phyloP scores from a whole-genome alignment of 30 jellyfish, hydroid and myxozoan genomes.

The Turritopsis rubra region DNA sequence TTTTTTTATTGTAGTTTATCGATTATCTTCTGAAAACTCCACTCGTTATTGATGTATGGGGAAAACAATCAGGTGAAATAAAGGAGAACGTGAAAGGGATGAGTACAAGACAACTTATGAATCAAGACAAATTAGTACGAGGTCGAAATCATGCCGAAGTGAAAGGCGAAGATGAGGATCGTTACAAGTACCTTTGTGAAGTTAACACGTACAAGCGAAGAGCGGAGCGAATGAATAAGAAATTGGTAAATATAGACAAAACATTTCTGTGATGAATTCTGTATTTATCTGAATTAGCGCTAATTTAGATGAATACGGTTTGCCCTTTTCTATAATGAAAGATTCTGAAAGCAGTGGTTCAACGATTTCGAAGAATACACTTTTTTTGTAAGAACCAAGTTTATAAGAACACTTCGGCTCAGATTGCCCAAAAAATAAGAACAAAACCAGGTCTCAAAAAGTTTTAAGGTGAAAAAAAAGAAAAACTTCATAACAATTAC shows the following conservation, averaged over 20 bases:
- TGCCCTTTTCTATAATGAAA: no score
- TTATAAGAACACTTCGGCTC: no score
- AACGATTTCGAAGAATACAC: no score
- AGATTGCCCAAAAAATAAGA: no score
- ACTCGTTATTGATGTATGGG: conserved; percentile 85
- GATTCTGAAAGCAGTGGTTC: no score
- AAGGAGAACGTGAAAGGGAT: conserved; percentile 27
- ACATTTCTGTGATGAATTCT: no score
- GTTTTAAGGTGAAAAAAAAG: no score
- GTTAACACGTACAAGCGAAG: conserved; percentile 61
- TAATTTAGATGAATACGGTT: no score
- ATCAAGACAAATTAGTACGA: conserved; percentile 44
- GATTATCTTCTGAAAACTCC: conserved; percentile 71
- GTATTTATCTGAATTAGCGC: no score
- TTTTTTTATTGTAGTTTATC: conserved; percentile 27
- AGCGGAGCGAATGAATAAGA: conserved; percentile 61
- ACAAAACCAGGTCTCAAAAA: no score
- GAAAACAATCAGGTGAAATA: conserved; percentile 66
- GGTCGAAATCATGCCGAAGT: conserved; percentile 24
- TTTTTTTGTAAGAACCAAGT: no score
- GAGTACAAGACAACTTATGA: conserved; percentile 90
- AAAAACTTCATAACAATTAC: no score
- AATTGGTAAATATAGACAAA: conserved; percentile 54
- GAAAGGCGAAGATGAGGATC: conserved; percentile 53
- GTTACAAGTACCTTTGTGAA: conserved; percentile 46